Evolutionary conservation across 2,888 invertebrate species (phyloP).

Genomic region (Drosophila meridiana): DNA sequence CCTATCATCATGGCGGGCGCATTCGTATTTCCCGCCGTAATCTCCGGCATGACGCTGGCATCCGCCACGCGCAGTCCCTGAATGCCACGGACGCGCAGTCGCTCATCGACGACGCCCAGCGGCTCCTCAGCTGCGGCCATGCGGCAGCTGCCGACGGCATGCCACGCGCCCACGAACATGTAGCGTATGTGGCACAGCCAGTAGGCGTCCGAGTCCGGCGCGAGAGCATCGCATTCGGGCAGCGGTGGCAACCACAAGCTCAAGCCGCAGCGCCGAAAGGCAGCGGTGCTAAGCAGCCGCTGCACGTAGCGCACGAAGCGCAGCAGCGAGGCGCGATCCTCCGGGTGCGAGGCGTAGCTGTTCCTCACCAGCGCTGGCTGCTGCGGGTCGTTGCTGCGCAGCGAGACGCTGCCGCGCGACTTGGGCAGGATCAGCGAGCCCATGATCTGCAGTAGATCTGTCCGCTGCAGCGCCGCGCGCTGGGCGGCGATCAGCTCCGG

Average conservation of each 20-base stretch:
- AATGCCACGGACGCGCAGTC: conserved; percentile 87
- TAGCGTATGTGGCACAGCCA: conserved; percentile 87
- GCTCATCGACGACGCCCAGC: conserved; percentile 86
- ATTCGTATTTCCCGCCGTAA: conserved; percentile 92
- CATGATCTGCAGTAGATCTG: conserved; percentile 67
- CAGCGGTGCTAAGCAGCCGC: conserved; percentile 83
- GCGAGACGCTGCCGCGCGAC: conserved; percentile 85
- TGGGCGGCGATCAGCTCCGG: conserved; percentile 55
- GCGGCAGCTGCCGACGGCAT: conserved; percentile 89
- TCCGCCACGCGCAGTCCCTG: conserved; percentile 91
- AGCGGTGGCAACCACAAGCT: conserved; percentile 72
- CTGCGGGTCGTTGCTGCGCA: conserved; percentile 86
- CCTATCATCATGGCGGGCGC: conserved; percentile 95
- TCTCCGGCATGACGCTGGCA: conserved; percentile 92
- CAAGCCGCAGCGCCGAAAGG: conserved; percentile 84
- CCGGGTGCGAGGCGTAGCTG: conserved; percentile 86
- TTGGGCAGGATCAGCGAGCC: conserved; percentile 82
- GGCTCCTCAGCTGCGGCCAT: conserved; percentile 87
- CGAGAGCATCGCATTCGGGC: conserved; percentile 65
- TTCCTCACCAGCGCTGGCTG: conserved; percentile 87
- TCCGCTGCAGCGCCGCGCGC: conserved; percentile 32
- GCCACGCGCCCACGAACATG: conserved; percentile 87
- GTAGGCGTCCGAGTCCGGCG: conserved; percentile 84
- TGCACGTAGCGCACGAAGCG: conserved; percentile 81
- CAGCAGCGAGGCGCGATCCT: conserved; percentile 84